A percentile compares a stretch with the other conserved stretches of the same genome.
Evolutionary conservation across 2,888 invertebrate genomes (phyloP).

Genomic region (Acrocyrtus sp.): DNA sequence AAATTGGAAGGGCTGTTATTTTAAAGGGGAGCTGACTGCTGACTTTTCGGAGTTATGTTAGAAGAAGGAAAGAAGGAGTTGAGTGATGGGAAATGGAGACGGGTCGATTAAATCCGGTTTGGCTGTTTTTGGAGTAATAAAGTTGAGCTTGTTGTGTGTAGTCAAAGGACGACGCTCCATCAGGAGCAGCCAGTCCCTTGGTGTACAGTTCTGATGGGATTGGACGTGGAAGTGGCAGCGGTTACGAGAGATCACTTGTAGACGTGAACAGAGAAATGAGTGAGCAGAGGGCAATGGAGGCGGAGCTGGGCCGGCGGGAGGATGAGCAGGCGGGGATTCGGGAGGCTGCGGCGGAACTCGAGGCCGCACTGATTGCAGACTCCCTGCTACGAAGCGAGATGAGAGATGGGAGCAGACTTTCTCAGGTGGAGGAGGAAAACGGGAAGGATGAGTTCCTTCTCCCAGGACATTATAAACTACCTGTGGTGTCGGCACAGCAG

Average conservation of each 20-base stretch:
- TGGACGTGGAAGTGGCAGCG: slow-evolving; percentile 24
- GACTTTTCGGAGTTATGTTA: too few species aligned
- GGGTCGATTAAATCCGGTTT: too few species aligned
- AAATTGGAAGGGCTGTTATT: too few species aligned
- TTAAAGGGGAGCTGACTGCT: too few species aligned
- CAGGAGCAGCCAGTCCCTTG: slow-evolving; percentile 31
- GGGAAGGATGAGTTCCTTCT: slow-evolving; percentile 34
- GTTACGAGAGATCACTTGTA: slow-evolving; percentile 37
- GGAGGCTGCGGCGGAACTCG: slow-evolving; percentile 50
- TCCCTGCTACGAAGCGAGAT: slow-evolving; percentile 35
- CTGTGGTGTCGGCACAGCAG: slow-evolving; percentile 25
- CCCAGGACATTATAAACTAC: slow-evolving; percentile 38
- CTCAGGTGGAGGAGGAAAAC: slow-evolving; percentile 38
- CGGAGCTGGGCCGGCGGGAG: slow-evolving; percentile 50
- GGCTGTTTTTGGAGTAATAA: too few species aligned
- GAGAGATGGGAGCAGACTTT: slow-evolving; percentile 34
- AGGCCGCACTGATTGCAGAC: slow-evolving; percentile 41
- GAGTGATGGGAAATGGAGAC: too few species aligned
- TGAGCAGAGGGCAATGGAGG: slow-evolving; percentile 39
- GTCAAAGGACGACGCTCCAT: slow-evolving; percentile 38
- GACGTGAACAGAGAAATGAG: slow-evolving; percentile 12
- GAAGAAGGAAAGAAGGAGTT: too few species aligned
- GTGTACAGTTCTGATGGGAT: slow-evolving; percentile 20
- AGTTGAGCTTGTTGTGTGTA: slow-evolving; percentile 13
- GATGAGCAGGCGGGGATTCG: slow-evolving; percentile 47